Percentiles rank a stretch among this genome's conserved stretches.
These are phyloP conservation scores for Chaetops frenatus DNA, from an alignment of 2,113 vertebrate species.

Conservation along the genomic window DNA sequence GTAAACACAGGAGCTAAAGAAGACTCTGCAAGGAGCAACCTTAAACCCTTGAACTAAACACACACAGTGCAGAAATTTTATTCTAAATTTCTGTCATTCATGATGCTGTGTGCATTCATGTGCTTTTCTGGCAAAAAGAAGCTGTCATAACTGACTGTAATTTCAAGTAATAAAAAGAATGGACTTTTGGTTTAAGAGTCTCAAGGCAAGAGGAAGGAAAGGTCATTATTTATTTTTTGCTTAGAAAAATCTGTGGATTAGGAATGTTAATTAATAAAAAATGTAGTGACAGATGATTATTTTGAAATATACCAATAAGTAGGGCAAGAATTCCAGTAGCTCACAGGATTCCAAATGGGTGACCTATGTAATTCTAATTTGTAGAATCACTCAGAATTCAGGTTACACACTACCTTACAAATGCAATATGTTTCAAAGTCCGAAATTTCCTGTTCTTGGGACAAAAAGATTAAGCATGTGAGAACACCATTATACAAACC, in stretches of 20 bases:
- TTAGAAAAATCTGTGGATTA: background rate
- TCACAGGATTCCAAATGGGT: background rate
- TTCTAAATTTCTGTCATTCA: background rate
- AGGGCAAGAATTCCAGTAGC: background rate
- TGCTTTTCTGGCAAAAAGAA: background rate
- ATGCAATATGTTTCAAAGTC: background rate
- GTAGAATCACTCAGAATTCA: background rate
- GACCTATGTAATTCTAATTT: background rate
- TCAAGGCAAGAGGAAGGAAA: background rate
- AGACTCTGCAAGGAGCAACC: background rate
- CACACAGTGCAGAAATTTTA: background rate
- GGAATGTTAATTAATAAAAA: background rate
- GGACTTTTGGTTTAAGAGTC: background rate
- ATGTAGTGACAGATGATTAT: background rate
- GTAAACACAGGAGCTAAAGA: background rate
- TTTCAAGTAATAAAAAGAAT: background rate
- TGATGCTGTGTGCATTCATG: background rate
- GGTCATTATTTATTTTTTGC: background rate
- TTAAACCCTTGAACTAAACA: background rate
- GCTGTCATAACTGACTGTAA: background rate
- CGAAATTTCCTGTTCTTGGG: background rate
- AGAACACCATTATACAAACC: constrained; percentile 28
- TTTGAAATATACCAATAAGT: background rate
- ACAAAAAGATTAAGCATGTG: background rate
- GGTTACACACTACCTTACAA: background rate